These are phyloP conservation scores for Coelinius sp. DNA, from an alignment of 2,888 invertebrate genomes.

Conservation along the genomic window DNA sequence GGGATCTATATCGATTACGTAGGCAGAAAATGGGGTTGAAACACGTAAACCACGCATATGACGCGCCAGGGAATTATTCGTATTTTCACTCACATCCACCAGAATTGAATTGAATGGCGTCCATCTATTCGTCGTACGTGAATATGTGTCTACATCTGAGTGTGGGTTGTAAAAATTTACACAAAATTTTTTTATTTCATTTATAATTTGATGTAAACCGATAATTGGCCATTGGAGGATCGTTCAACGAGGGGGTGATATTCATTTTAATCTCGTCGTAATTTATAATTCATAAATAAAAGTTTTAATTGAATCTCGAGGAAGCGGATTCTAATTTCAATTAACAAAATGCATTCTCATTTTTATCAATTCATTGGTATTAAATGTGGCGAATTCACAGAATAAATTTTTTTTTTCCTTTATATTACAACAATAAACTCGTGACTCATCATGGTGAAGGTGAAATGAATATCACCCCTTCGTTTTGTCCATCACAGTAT, in stretches of 20 bases:
- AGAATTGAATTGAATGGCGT: constrained; percentile 38
- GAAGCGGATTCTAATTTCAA: no score
- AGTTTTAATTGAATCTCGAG: constrained; percentile 23
- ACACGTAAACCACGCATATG: constrained; percentile 18
- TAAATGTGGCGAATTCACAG: no score
- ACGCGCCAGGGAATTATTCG: constrained; percentile 28
- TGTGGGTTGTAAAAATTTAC: neutral
- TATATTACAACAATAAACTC: no score
- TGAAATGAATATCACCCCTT: no score
- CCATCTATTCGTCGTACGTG: constrained; percentile 30
- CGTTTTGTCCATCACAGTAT: no score
- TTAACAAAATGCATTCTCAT: no score
- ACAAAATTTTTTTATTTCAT: neutral
- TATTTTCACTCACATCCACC: neutral
- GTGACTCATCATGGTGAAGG: no score
- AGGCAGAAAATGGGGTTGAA: constrained; percentile 7
- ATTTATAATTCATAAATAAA: constrained; percentile 17
- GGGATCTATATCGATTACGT: constrained; percentile 35
- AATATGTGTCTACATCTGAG: neutral
- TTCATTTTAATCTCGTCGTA: constrained; percentile 23
- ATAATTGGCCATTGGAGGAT: neutral
- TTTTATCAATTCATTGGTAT: no score
- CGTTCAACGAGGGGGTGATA: neutral
- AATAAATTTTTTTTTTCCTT: no score
- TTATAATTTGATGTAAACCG: neutral